phyloP scores from a whole-genome alignment of 1,140 invertebrate species.

The Eciton burchellii region DNA sequence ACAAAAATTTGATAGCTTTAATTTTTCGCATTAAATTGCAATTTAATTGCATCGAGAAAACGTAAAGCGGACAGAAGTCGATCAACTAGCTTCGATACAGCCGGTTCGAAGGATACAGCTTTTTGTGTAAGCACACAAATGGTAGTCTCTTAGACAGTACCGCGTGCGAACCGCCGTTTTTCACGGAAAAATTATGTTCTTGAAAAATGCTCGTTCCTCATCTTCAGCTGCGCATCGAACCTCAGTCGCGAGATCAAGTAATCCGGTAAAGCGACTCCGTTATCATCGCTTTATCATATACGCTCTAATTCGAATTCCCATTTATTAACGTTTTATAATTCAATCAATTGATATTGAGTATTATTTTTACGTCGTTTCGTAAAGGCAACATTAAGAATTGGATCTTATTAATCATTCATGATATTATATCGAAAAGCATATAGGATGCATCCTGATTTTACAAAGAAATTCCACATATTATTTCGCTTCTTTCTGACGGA shows the following conservation, averaged over 20 bases:
- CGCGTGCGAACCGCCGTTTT: slow-evolving; percentile 57
- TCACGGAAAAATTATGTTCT: slow-evolving; percentile 48
- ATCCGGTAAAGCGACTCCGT: not conserved
- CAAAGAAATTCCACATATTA: not conserved
- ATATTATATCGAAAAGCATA: too few relatives aligned
- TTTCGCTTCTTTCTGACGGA: not conserved
- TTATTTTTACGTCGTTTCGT: too few relatives aligned
- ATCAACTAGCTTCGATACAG: slow-evolving; percentile 66
- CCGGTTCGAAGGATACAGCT: slow-evolving; percentile 64
- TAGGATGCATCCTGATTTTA: not conserved
- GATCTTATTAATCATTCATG: too few relatives aligned
- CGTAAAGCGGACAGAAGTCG: slow-evolving; percentile 38
- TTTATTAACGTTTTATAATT: not conserved
- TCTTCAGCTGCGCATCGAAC: not conserved
- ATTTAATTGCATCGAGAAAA: not conserved
- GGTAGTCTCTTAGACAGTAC: slow-evolving; percentile 29
- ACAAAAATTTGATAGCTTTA: too few relatives aligned
- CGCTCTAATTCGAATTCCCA: not conserved
- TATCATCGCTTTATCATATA: not conserved
- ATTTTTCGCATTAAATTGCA: too few relatives aligned
- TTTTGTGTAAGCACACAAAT: slow-evolving; percentile 58
- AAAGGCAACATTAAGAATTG: too few relatives aligned
- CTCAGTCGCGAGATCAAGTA: slow-evolving; percentile 5
- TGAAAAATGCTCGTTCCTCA: not conserved
- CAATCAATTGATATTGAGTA: too few relatives aligned